Percentiles rank a stretch among this genome's conserved stretches.
Evolutionary conservation across 2,797 vertebrate species (phyloP).

Genomic region (Lutjanus argentimaculatus): DNA sequence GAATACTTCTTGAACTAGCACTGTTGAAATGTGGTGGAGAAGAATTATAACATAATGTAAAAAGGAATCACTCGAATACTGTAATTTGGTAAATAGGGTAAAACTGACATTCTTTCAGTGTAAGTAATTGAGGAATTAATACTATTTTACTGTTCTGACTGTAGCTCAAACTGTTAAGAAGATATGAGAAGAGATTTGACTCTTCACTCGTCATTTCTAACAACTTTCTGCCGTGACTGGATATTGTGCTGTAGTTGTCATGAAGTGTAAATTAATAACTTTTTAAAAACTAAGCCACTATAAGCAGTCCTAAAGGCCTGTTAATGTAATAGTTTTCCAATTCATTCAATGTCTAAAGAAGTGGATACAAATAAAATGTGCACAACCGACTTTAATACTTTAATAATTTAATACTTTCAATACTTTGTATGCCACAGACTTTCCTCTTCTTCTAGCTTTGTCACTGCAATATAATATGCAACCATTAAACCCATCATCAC

Average conservation of each 20-base stretch:
- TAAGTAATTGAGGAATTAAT: not conserved
- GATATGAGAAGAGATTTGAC: not conserved
- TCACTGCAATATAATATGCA: constrained; percentile 42
- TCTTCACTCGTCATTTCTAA: not conserved
- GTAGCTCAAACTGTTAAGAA: not conserved
- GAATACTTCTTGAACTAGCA: too few species aligned
- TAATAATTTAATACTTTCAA: not conserved
- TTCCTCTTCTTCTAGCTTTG: constrained; percentile 9
- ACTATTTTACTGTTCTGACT: not conserved
- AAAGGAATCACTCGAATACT: not conserved
- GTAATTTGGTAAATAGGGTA: not conserved
- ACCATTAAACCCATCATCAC: constrained; percentile 38
- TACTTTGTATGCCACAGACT: not conserved
- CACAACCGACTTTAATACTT: not conserved
- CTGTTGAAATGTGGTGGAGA: too few species aligned
- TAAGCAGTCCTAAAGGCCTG: not conserved
- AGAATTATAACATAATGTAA: too few species aligned
- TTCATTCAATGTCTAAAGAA: not conserved
- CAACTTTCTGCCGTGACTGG: not conserved
- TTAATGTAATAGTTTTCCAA: not conserved
- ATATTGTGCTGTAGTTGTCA: not conserved
- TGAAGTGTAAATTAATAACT: not conserved
- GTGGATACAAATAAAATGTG: too few species aligned
- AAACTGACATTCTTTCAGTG: not conserved
- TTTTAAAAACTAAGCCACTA: not conserved